Conservation (phyloP, 1,140 invertebrate species). For the Drosophila punjabiensis region DNA sequence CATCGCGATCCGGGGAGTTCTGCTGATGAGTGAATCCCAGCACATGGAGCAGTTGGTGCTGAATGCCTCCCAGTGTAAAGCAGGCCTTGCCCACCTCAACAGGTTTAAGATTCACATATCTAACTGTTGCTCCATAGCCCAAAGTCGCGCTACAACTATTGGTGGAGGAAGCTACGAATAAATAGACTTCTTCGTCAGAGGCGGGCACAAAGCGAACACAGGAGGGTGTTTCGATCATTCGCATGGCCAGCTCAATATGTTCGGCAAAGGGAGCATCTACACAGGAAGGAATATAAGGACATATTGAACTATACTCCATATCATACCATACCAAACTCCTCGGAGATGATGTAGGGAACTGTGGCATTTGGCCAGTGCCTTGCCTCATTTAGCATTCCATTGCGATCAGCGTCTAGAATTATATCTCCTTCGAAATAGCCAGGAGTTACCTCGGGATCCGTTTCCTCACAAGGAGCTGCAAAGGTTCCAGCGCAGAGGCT, state of each 20-base stretch:
- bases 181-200: slow-evolving; percentile 29
- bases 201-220: slow-evolving; percentile 69
- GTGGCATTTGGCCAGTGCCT: slow-evolving; percentile 77
- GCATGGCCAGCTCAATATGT: slow-evolving; percentile 66
- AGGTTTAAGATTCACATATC: slow-evolving; percentile 67
- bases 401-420: slow-evolving; percentile 43
- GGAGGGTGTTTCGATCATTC: slow-evolving; percentile 75
- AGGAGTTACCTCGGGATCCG: slow-evolving; percentile 52
- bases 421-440: slow-evolving; percentile 67
- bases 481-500: slow-evolving; percentile 5
- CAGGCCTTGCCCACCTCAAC: slow-evolving; percentile 56
- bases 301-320: background rate
- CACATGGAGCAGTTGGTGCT: slow-evolving; percentile 89
- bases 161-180: slow-evolving; percentile 23
- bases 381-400: slow-evolving; percentile 21
- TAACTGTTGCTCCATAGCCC: slow-evolving; percentile 86
- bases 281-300: background rate
- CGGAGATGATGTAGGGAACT: slow-evolving; percentile 76
- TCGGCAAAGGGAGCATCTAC: slow-evolving; percentile 18
- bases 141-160: slow-evolving; percentile 86
- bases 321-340: slow-evolving; percentile 58
- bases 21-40: slow-evolving; percentile 91
- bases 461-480: slow-evolving; percentile 20
- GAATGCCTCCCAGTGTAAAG: slow-evolving; percentile 86
- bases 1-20: slow-evolving; percentile 89